These are phyloP conservation scores for Xenopus petersii DNA, from an alignment of 2,797 vertebrate species.

Conservation along the genomic window DNA sequence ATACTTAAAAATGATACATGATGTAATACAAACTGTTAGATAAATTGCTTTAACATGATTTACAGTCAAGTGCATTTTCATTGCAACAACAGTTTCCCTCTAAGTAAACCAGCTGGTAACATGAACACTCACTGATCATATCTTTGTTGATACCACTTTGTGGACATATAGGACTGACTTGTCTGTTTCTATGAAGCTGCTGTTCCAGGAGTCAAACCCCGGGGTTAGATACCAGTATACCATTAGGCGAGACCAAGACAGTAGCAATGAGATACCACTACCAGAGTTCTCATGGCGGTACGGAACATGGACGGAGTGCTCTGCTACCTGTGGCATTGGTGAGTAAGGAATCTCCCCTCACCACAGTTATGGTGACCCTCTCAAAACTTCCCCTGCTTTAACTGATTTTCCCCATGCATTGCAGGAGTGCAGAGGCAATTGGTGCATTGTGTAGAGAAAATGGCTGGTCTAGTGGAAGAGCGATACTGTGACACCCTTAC, in stretches of 20 bases:
- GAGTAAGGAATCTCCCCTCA: conserved; percentile 23
- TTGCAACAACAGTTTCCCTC: too few relatives aligned
- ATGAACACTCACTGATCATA: too few relatives aligned
- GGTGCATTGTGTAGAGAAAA: conserved; percentile 80
- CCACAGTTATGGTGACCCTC: background rate
- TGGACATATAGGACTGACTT: too few relatives aligned
- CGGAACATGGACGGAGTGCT: conserved; percentile 86
- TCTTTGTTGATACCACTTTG: too few relatives aligned
- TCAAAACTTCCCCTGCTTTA: background rate
- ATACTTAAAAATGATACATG: too few relatives aligned
- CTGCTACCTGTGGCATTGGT: conserved; percentile 87
- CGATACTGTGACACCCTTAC: conserved; percentile 72
- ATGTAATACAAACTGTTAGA: too few relatives aligned
- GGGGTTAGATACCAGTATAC: conserved; percentile 93
- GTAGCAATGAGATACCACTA: conserved; percentile 45
- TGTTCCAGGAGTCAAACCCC: conserved; percentile 92
- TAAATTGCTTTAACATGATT: too few relatives aligned
- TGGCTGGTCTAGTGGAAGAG: conserved; percentile 79
- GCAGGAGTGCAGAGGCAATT: conserved; percentile 84
- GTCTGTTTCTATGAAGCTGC: conserved; percentile 67
- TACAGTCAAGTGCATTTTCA: too few relatives aligned
- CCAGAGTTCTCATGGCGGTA: conserved; percentile 83
- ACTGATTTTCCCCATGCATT: background rate
- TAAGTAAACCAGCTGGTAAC: too few relatives aligned
- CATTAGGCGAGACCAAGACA: conserved; percentile 67